Evolutionary conservation across 2,888 invertebrate genomes (phyloP), one percentile per base, ranked within the genome.

Genomic region (Lampropteryx suffumata): DNA sequence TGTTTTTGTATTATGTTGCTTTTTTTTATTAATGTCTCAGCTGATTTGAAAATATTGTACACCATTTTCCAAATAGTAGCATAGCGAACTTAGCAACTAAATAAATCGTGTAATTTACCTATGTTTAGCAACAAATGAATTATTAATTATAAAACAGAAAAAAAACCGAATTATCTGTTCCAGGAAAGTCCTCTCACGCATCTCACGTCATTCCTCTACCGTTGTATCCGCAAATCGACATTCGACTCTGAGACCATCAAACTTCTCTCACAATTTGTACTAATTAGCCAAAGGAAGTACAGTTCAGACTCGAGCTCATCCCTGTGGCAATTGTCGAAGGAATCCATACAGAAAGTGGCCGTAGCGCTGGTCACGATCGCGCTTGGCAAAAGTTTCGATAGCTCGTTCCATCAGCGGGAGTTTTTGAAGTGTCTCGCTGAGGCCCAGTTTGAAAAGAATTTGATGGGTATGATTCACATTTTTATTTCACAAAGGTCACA

Each of bases 181-280:
- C 67, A 95, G 95, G 92, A 94, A 13, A 94, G 92, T 73, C 92
- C 94, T 0, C 77, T 95, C 7, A 86, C 88, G 3, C 67, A 89
- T 30, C 84, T 94, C 0, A 92, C 92, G 13, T 87, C 91, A 11
- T 94, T 94, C 65, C 82, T 94, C 0, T 79, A 90, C 39, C 85
- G 92, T 49, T 92, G 92, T 28, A 79, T 89, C 24, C 80, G 84
- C 7, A 73, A 84, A 39, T 83, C 82, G 27, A 76, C 79, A 14
- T 92, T 92, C 52, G 89, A 89, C 37, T 74, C 80, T 0, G 88
- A 90, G 6, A 79, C 83, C 0, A 71, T 66, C 24, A 82, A 82
- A 48, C 63, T 79, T 1, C 68, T 91, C 4, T 61, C 69, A 10
- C 79, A 67, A 57, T 90, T 90, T 53, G 67, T 84, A 0, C 81